Base-by-base conservation (phyloP, 1,140 invertebrate genomes). In the Episyrphus balteatus region DNA sequence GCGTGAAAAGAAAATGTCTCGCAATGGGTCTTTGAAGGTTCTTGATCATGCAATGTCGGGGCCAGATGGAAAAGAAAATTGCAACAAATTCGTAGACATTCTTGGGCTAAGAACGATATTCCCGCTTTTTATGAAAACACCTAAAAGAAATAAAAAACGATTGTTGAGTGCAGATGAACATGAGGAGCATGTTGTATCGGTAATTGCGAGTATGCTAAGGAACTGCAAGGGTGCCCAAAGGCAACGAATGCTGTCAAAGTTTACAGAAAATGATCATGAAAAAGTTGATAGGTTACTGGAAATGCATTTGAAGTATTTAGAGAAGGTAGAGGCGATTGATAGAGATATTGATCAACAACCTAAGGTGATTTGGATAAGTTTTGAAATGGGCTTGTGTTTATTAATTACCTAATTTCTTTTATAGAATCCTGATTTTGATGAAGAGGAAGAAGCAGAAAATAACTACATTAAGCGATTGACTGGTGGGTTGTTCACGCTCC, bases 41-140 rank as follows among this genome's bases (percentile, higher is more conserved):
- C 72, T 99, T 2, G 88, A 97, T 73, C 91, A 98, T 73, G 92
- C 94, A 13, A 88, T 98, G 76, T 88, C 86, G 36, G 92, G 92
- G 5, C 75, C 80, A 2, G 91, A 98, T 66, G 94, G 92, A 7
- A 82, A 79, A 58, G 91, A 98, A 53, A 96, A 97, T 65, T 97
- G 94, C 64, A 93, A 93, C 61, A 98, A 99, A 70, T 97, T 99
- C 73, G 89, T 99, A 0, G 97, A 99, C 65, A 98, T 99, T 57
- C 76, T 99, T 2, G 97, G 96, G 1, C 75, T 99, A 9, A 73
- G 94, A 30, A 96, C 92, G 2, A 86, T 99, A 44, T 99, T 99
- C 72, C 95, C 96, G 2, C 71, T 99, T 0, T 99, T 99, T 62
- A 98, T 99, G 95, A 95, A 97, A 74, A 98, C 95, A 0, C 94